Evolutionary conservation across 2,797 vertebrate genomes (phyloP), one percentile per base, ranked within the genome.

Genomic region (Calcarius lapponicus): DNA sequence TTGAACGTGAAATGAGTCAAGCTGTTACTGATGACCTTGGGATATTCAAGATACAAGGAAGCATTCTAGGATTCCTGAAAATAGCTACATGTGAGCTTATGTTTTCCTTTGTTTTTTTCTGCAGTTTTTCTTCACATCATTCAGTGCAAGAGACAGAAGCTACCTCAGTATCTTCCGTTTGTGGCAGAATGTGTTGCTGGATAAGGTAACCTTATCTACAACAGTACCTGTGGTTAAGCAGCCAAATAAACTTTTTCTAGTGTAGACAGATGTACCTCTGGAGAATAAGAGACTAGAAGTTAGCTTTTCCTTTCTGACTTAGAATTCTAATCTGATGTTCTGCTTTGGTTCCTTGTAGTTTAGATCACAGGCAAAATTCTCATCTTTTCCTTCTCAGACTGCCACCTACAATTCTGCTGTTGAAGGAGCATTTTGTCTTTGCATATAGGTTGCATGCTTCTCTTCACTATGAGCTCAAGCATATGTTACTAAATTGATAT

Each of bases 111-210:
- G 5, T 9, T 83, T 76, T 83, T 80, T 61, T 6, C 29, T 80
- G 71, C 96, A 99, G 99, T 97, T 98, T 92, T 99, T 99, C 96
- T 99, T 99, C 97, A 98, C 99, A 0, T 99, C 99, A 36, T 99
- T 99, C 97, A 98, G 98, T 50, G 97, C 98, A 64, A 98, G 99
- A 96, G 99, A 99, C 96, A 98, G 98, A 98, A 99, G 98, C 96
- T 99, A 98, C 97, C 98, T 98, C 93, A 97, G 93, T 82, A 97
- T 99, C 95, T 99, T 99, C 94, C 98, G 98, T 42, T 98, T 99
- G 96, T 99, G 99, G 99, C 99, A 99, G 97, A 99, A 99, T 70
- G 97, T 98, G 9, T 97, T 99, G 83, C 64, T 99, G 97, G 97
- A 98, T 83, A 99, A 99, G 98, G 99, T 99, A 96, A 97, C 96